Percentiles rank a stretch among this genome's conserved stretches.
Evolutionary conservation across 2,888 invertebrate species (phyloP).

Genomic region (Tiliacea aurago): DNA sequence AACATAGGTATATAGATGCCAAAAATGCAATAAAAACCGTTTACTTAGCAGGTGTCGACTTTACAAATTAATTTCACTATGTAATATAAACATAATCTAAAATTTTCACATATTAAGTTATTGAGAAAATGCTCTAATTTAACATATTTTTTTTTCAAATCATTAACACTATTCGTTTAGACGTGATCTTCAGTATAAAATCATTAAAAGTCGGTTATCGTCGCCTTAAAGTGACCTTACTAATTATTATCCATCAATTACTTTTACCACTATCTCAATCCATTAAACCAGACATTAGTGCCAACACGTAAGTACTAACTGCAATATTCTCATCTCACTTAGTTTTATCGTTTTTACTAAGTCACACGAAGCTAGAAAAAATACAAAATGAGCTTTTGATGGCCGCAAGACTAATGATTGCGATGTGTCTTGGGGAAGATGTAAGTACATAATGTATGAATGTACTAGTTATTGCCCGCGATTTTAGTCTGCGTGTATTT

Average conservation of each 20-base stretch:
- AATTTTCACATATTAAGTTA: no score
- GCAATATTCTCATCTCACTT: slow-evolving; percentile 44
- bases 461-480: background rate
- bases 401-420: slow-evolving; percentile 59
- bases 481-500: background rate
- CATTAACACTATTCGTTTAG: no score
- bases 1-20: no score
- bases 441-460: background rate
- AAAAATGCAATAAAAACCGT: no score
- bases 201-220: no score
- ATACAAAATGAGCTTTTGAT: slow-evolving; percentile 69
- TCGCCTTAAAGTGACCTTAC: background rate
- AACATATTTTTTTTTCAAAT: no score
- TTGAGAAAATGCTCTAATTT: no score
- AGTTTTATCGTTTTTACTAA: slow-evolving; percentile 57
- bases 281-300: slow-evolving; percentile 35
- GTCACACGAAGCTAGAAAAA: slow-evolving; percentile 49
- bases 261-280: slow-evolving; percentile 5
- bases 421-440: slow-evolving; percentile 50
- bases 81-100: no score
- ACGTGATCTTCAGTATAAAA: no score
- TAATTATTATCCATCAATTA: slow-evolving; percentile 6
- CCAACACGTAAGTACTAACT: slow-evolving; percentile 22
- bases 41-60: no score
- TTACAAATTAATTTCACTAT: no score